Percentiles rank a stretch among this genome's conserved stretches.
phyloP scores from a whole-genome alignment of 1,140 invertebrate species.

The Penaeus chinensis region DNA sequence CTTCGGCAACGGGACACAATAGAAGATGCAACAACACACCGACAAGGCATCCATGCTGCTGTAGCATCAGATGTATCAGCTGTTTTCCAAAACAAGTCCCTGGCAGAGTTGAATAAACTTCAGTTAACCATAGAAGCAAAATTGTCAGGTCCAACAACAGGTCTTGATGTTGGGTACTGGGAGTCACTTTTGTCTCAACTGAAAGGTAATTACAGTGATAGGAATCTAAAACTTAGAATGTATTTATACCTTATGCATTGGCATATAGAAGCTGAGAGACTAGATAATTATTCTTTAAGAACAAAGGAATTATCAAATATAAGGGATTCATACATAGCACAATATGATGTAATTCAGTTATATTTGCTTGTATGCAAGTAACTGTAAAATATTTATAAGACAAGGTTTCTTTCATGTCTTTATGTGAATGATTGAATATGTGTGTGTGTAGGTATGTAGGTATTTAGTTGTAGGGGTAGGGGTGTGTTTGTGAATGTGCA shows the following conservation, averaged over 20 bases:
- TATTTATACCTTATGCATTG: no score
- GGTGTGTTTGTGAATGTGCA: neutral
- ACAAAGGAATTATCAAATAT: no score
- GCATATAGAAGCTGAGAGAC: no score
- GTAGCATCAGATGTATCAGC: constrained; percentile 90
- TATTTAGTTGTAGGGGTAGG: neutral
- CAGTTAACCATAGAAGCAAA: constrained; percentile 91
- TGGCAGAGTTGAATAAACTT: constrained; percentile 84
- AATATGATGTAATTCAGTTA: no score
- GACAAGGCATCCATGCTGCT: constrained; percentile 94
- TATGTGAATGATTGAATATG: no score
- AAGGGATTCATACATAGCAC: no score
- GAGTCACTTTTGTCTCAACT: constrained; percentile 92
- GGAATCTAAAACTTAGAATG: no score
- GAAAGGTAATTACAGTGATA: constrained; percentile 74
- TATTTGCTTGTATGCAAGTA: no score
- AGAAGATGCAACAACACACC: constrained; percentile 70
- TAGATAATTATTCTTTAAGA: no score
- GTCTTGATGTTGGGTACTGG: constrained; percentile 97
- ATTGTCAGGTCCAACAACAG: constrained; percentile 84
- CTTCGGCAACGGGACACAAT: constrained; percentile 77
- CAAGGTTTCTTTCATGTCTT: no score
- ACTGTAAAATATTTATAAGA: no score
- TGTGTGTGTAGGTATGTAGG: no score
- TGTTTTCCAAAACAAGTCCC: constrained; percentile 91